A percentile compares a stretch with the other conserved stretches of the same genome.
Evolutionary conservation across 2,888 invertebrate species (phyloP).

Genomic region (Andricus curvator): DNA sequence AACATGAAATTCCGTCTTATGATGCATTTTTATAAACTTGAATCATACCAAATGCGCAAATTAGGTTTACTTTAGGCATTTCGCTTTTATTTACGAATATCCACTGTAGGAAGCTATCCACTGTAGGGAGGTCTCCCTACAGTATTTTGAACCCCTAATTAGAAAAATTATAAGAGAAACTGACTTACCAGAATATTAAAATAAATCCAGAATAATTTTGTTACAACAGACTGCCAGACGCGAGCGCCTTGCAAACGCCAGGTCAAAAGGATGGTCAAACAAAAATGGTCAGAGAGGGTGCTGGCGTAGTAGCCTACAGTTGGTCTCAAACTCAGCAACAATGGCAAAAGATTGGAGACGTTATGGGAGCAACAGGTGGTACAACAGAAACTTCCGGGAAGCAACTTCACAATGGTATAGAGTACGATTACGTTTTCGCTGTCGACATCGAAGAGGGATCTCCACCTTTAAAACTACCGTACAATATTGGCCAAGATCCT

Average conservation of each 20-base stretch:
- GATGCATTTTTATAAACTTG: too few relatives aligned
- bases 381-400: slow-evolving; percentile 85
- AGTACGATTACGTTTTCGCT: slow-evolving; percentile 97
- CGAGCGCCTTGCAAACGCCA: slow-evolving; percentile 86
- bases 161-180: too few relatives aligned
- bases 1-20: too few relatives aligned
- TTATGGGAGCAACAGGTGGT: slow-evolving; percentile 88
- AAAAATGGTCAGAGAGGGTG: slow-evolving; percentile 88
- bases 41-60: too few relatives aligned
- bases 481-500: slow-evolving; percentile 93
- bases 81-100: too few relatives aligned
- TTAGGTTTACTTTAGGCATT: too few relatives aligned
- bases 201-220: too few relatives aligned
- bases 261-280: slow-evolving; percentile 92
- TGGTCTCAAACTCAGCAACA: slow-evolving; percentile 84
- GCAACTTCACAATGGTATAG: slow-evolving; percentile 90
- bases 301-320: slow-evolving; percentile 87
- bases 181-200: too few relatives aligned
- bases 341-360: slow-evolving; percentile 95
- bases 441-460: slow-evolving; percentile 96
- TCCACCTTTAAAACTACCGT: slow-evolving; percentile 94
- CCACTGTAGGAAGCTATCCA: too few relatives aligned
- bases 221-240: slow-evolving; percentile 86
- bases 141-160: too few relatives aligned
- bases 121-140: too few relatives aligned